These are phyloP conservation scores for Varanus komodoensis DNA, from an alignment of 2,113 vertebrate species.

Conservation along the genomic window DNA sequence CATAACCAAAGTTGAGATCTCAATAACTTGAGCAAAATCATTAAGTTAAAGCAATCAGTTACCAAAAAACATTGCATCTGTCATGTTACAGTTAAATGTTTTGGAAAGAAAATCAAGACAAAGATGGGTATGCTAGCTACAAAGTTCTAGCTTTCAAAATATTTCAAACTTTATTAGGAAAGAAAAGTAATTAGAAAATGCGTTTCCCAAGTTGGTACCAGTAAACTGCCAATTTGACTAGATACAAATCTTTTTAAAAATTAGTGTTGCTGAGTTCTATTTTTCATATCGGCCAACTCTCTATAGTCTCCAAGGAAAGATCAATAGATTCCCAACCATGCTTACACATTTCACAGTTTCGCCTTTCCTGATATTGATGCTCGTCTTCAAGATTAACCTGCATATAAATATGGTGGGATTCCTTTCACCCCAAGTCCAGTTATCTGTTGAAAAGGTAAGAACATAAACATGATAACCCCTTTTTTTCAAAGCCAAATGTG, in stretches of 20 bases:
- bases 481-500: neutral
- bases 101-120: neutral
- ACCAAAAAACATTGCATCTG: too few relatives aligned
- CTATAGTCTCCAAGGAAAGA: constrained; percentile 6
- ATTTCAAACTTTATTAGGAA: constrained; percentile 40
- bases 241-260: neutral
- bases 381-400: constrained; percentile 73
- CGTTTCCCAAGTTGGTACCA: neutral
- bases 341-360: neutral
- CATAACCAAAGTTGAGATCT: neutral
- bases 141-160: constrained; percentile 27
- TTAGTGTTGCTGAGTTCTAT: neutral
- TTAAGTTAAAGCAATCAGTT: constrained; percentile 16
- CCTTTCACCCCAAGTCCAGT: constrained; percentile 89
- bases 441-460: constrained; percentile 76
- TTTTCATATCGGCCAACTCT: neutral
- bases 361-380: constrained; percentile 5
- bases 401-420: constrained; percentile 80
- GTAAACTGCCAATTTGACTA: neutral
- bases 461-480: neutral
- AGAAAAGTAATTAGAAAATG: constrained; percentile 20
- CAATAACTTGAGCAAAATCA: neutral
- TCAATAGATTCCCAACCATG: neutral
- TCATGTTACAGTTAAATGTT: neutral
- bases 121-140: constrained; percentile 13